Conservation (phyloP, 1,140 invertebrate species). For the Phenacoccus solenopsis region DNA sequence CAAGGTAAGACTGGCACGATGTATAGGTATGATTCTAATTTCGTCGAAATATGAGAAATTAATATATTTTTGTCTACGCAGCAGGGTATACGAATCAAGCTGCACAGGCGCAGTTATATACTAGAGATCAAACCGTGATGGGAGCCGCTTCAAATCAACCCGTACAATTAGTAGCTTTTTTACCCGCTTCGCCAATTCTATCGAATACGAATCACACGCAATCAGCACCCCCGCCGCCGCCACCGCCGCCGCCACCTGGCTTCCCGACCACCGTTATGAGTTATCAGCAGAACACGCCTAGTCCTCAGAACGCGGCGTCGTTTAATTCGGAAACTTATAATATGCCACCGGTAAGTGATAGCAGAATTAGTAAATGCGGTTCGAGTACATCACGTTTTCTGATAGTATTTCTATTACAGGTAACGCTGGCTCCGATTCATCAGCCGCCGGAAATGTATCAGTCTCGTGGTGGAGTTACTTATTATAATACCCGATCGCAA, state of each 20-base stretch:
- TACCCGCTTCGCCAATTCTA: background rate
- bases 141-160: background rate
- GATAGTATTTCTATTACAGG: background rate
- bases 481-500: background rate
- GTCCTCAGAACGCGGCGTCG: background rate
- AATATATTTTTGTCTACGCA: background rate
- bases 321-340: background rate
- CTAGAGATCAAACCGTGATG: background rate
- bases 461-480: background rate
- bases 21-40: background rate
- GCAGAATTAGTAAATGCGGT: background rate
- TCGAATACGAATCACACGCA: constrained; percentile 3
- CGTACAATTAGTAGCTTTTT: background rate
- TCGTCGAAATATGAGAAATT: background rate
- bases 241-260: background rate
- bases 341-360: background rate
- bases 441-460: background rate
- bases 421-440: background rate
- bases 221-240: background rate
- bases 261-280: background rate
- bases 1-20: background rate
- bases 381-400: background rate
- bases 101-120: background rate
- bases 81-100: constrained; percentile 5
- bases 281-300: background rate